phyloP scores from a whole-genome alignment of 2,113 vertebrate species.

The Phrynosoma platyrhinos region DNA sequence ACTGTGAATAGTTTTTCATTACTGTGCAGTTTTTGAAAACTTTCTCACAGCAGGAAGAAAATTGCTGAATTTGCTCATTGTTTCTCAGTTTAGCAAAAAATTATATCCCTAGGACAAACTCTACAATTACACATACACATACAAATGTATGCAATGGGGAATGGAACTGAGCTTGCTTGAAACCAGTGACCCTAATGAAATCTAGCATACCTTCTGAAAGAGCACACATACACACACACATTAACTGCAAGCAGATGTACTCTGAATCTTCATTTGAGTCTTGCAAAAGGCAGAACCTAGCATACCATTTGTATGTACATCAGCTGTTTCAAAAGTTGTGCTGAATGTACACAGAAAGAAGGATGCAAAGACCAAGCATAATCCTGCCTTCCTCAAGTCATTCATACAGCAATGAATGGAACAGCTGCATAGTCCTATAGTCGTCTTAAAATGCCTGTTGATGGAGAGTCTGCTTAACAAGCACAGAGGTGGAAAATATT shows the following conservation, averaged over 20 bases:
- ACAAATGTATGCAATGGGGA: too few species aligned
- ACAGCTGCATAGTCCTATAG: background rate
- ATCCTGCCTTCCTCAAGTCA: background rate
- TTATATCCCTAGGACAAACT: too few species aligned
- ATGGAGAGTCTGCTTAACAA: background rate
- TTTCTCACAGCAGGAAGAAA: too few species aligned
- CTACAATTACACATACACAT: background rate
- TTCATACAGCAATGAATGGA: conserved; percentile 2
- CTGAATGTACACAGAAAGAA: background rate
- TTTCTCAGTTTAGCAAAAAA: too few species aligned
- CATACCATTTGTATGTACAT: background rate
- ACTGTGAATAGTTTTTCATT: too few species aligned
- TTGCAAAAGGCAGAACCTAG: background rate
- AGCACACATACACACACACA: background rate
- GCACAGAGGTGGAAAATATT: background rate
- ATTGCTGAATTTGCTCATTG: too few species aligned
- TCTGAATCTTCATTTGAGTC: background rate
- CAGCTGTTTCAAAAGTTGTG: background rate
- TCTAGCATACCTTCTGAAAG: background rate
- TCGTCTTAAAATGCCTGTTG: background rate
- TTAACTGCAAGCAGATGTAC: background rate
- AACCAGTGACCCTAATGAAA: background rate
- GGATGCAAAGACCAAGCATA: background rate
- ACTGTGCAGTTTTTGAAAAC: too few species aligned
- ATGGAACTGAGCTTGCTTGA: background rate